These are phyloP conservation scores for Eristalis intricaria DNA, from an alignment of 2,888 invertebrate species.

Conservation along the genomic window DNA sequence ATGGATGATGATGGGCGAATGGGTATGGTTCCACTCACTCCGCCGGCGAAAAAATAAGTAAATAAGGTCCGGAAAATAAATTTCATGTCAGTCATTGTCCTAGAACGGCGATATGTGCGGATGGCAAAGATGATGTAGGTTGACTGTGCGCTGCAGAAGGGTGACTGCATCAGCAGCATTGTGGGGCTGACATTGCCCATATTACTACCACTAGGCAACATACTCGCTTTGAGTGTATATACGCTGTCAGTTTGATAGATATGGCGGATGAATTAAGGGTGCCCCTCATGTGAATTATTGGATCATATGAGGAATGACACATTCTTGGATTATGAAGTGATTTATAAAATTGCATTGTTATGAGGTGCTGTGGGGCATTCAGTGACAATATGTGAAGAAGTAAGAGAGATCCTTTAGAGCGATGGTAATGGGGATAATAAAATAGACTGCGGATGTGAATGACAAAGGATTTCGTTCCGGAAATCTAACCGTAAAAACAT, in stretches of 20 bases:
- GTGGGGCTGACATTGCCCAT: conserved; percentile 21
- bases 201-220: neutral
- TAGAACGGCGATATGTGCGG: neutral
- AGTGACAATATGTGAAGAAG: neutral
- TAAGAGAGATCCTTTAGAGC: neutral
- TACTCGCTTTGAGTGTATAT: conserved; percentile 17
- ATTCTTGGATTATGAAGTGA: conserved; percentile 29
- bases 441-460: neutral
- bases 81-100: conserved; percentile 55
- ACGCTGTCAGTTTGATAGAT: conserved; percentile 47
- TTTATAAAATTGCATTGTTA: conserved; percentile 29
- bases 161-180: conserved; percentile 31
- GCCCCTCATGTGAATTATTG: conserved; percentile 45
- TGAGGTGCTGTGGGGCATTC: neutral
- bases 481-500: neutral
- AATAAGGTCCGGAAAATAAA: conserved; percentile 34
- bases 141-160: conserved; percentile 7
- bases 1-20: conserved; percentile 49
- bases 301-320: conserved; percentile 31
- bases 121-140: conserved; percentile 15
- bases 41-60: conserved; percentile 13
- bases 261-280: conserved; percentile 49
- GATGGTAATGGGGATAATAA: neutral
- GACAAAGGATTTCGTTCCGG: neutral
- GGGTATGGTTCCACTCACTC: conserved; percentile 39